Conservation (phyloP, 2,888 invertebrate genomes). For the Platycheirus albimanus region DNA sequence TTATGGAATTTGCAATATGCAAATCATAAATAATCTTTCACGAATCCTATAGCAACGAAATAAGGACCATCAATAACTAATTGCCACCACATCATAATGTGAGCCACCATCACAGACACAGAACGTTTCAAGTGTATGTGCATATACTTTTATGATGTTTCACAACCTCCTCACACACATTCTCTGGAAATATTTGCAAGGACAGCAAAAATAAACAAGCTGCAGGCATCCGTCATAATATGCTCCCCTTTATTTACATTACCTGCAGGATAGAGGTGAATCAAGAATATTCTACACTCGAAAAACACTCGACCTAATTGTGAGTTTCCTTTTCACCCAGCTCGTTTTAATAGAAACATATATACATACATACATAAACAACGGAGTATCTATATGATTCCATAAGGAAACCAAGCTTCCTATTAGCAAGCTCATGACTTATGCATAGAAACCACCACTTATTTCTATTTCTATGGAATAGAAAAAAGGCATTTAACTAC, state of each 20-base stretch:
- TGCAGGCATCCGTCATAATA: conserved; percentile 66
- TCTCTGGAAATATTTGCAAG: conserved; percentile 66
- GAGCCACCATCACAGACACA: conserved; percentile 49
- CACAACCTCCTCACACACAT: conserved; percentile 21
- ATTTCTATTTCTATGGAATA: conserved; percentile 13
- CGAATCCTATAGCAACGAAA: conserved; percentile 33
- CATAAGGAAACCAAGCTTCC: conserved; percentile 46
- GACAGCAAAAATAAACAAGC: conserved; percentile 69
- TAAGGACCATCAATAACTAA: conserved; percentile 66
- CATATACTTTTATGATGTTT: not conserved
- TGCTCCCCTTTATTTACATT: conserved; percentile 39
- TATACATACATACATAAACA: not conserved
- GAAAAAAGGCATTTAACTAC: conserved; percentile 30
- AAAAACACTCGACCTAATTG: conserved; percentile 71
- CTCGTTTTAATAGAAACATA: not conserved
- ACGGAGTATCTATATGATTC: conserved; percentile 21
- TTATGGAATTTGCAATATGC: conserved; percentile 61
- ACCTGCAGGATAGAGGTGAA: conserved; percentile 56
- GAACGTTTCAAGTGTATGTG: conserved; percentile 29
- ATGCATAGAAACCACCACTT: conserved; percentile 56
- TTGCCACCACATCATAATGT: conserved; percentile 66
- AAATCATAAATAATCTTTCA: conserved; percentile 57
- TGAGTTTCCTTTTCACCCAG: conserved; percentile 63
- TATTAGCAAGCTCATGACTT: conserved; percentile 66
- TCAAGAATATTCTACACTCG: conserved; percentile 57